Base-by-base conservation (phyloP, 2,888 invertebrate species). In the Tetranychus piercei region DNA sequence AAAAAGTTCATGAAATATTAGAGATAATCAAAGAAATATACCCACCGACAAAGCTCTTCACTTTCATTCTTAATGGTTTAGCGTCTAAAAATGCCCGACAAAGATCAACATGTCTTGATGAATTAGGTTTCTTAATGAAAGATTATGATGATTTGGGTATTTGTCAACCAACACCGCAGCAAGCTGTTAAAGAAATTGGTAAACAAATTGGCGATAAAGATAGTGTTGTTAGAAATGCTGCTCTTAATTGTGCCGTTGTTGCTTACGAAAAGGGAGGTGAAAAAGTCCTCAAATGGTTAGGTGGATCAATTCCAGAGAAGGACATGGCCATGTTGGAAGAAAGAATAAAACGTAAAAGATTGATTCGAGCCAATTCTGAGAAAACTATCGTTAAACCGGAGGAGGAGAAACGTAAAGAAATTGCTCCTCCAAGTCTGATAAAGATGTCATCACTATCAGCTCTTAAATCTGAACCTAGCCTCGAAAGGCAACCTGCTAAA, bases 11-110 rank as follows among this genome's bases (percentile, higher is more conserved):
- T 77, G 86, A 88, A 1, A 85, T 97, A 5, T 87, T 97, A 79
- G 89, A 89, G 79, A 90, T 90, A 82, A 89, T 95, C 74, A 89
- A 89, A 78, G 86, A 88, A 7, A 88, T 96, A 8, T 94, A 92
- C 84, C 89, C 94, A 0, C 89, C 91, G 55, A 89, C 89, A 77
- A 93, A 94, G 82, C 85, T 96, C 78, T 95, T 94, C 81, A 87
- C 88, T 0, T 92, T 90, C 79, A 85, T 96, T 22, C 91, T 95
- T 89, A 96, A 97, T 79, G 97, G 95, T 1, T 83, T 96, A 18
- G 94, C 94, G 81, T 94, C 95, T 0, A 99, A 99, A 83, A 97
- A 96, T 83, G 92, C 96, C 0, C 87, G 96, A 69, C 96, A 96
- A 82, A 87, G 96, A 80, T 90, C 94, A 80, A 0, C 82, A 84